These are phyloP conservation scores for Pandemis corylana DNA, from an alignment of 2,888 invertebrate genomes.

Conservation along the genomic window DNA sequence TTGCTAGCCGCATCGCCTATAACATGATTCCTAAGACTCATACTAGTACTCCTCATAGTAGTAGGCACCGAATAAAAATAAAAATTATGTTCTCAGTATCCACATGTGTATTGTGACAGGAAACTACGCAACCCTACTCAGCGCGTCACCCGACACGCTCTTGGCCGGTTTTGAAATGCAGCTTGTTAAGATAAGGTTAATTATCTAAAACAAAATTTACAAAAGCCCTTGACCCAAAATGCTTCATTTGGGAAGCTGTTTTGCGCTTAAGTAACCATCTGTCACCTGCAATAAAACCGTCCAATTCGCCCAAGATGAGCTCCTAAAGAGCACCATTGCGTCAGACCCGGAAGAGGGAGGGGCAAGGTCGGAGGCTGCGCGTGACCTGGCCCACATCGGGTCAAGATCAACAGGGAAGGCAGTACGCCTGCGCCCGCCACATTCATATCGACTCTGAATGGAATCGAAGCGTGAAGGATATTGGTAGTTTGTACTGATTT, in stretches of 20 bases:
- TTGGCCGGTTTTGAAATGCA: no score
- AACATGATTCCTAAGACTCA: no score
- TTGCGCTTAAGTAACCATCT: neutral
- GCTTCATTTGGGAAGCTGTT: neutral
- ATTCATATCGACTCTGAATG: slow-evolving; percentile 48
- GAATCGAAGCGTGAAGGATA: slow-evolving; percentile 43
- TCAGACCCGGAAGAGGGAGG: slow-evolving; percentile 16
- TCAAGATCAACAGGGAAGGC: slow-evolving; percentile 66
- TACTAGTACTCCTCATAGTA: no score
- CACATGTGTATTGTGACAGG: no score
- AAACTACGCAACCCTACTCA: no score
- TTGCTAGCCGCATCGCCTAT: no score
- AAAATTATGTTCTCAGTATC: no score
- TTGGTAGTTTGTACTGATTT: neutral
- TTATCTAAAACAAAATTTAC: no score
- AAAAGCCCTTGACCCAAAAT: neutral
- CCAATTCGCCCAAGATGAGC: neutral
- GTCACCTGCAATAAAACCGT: neutral
- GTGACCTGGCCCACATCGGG: slow-evolving; percentile 71
- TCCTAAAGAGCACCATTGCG: slow-evolving; percentile 9
- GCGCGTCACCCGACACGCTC: no score
- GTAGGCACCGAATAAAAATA: no score
- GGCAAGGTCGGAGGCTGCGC: slow-evolving; percentile 68
- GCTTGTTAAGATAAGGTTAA: no score
- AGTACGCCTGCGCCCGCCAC: slow-evolving; percentile 53